Conservation (phyloP, 2,113 vertebrate genomes). For the Salminus brasiliensis region DNA sequence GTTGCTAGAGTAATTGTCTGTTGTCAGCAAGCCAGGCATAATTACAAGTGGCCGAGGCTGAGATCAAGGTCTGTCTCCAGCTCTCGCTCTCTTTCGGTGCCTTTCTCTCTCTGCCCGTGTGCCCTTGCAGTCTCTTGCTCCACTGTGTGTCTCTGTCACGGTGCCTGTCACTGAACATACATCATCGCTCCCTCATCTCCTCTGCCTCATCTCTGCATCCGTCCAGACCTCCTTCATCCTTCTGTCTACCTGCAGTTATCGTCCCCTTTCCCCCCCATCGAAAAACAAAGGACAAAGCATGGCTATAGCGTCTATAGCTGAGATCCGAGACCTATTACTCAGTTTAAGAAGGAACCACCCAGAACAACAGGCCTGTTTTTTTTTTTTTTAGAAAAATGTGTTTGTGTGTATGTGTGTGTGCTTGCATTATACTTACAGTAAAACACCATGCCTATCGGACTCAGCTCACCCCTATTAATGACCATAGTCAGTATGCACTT, state of each 20-base stretch:
- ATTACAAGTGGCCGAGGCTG: conserved; percentile 76
- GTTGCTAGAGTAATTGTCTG: conserved; percentile 80
- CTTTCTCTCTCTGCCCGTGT: conserved; percentile 51
- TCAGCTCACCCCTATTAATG: conserved; percentile 58
- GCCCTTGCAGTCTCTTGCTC: conserved; percentile 75
- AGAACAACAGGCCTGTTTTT: too few relatives aligned
- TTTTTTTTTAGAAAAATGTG: too few relatives aligned
- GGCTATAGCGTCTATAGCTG: background rate
- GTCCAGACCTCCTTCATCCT: conserved; percentile 71
- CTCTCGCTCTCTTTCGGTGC: conserved; percentile 36
- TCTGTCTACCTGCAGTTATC: conserved; percentile 75
- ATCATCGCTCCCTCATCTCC: conserved; percentile 69
- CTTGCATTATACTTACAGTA: conserved; percentile 21
- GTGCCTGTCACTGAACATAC: conserved; percentile 75
- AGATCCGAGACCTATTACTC: background rate
- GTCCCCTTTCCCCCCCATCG: conserved; percentile 39
- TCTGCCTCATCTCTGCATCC: conserved; percentile 58
- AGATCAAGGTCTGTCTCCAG: conserved; percentile 77
- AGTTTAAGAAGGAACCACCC: background rate
- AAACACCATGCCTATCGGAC: conserved; percentile 25
- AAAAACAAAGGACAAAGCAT: conserved; percentile 7
- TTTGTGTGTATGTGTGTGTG: conserved; percentile 2
- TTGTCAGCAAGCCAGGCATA: conserved; percentile 80
- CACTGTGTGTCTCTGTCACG: conserved; percentile 77
- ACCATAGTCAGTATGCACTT: conserved; percentile 54